phyloP scores from a whole-genome alignment of 2,113 vertebrate species.

The Struthidea cinerea region DNA sequence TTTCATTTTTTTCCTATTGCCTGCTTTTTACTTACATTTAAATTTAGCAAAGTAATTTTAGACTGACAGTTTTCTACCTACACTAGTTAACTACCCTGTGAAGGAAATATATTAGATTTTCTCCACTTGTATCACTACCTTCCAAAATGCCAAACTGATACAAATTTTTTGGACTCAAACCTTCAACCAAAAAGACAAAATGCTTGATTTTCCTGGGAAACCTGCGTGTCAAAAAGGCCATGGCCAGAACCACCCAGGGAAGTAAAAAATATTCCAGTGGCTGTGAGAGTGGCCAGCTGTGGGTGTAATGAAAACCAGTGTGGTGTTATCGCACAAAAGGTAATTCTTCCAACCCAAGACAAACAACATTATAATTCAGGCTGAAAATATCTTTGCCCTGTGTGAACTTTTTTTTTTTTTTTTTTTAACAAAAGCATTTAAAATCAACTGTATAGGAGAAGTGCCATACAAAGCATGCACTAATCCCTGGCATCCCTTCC shows the following conservation, averaged over 20 bases:
- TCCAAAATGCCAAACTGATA: neutral
- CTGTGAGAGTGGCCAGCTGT: neutral
- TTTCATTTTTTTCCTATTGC: constrained; percentile 70
- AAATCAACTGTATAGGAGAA: neutral
- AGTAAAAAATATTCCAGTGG: neutral
- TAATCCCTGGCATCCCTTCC: neutral
- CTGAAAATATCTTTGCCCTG: neutral
- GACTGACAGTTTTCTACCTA: constrained; percentile 44
- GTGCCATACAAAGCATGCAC: neutral
- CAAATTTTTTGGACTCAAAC: neutral
- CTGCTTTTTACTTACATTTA: constrained; percentile 69
- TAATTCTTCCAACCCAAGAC: constrained; percentile 25
- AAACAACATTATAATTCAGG: constrained; percentile 14
- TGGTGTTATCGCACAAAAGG: constrained; percentile 2
- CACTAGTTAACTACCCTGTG: neutral
- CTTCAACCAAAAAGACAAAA: neutral
- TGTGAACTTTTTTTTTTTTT: neutral
- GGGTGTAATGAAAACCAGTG: neutral
- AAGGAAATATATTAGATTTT: neutral
- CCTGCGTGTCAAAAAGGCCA: neutral
- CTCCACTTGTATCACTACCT: neutral
- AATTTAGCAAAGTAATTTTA: constrained; percentile 76
- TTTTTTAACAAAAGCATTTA: neutral
- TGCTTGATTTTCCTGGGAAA: neutral
- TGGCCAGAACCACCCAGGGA: neutral